Evolutionary conservation across 2,888 invertebrate species (phyloP), one percentile per base, ranked within the genome.

Genomic region (Drosophila affinis): DNA sequence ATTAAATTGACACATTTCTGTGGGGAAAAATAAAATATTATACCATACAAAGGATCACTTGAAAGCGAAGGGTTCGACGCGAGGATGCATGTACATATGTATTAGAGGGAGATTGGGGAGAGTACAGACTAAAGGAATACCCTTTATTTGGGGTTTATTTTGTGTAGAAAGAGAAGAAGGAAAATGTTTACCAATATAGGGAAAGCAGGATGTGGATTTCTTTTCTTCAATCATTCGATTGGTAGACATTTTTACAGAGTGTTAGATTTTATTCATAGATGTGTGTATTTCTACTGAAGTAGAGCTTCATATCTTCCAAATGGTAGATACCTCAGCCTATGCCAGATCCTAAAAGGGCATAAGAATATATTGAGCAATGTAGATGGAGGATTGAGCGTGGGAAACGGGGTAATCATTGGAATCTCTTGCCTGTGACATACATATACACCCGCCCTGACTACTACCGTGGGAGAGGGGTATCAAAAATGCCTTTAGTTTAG

Each of bases 1-100:
- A 75, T 68, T 68, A 61, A 74, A 61, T 65, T 53, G 53, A 71
- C 55, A 72, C 54, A 70, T 65, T 62, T 77, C 58, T 49, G 53
- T 44, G 46, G 29, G 21, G 39, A 51, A 59, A 75, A 62, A 67
- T 73, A 67, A 64, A 68, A 48, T 60, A 59, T 58, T 76, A n/a
- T 24, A 39, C 18, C 21, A 34, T 29, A 51, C 44, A 59, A 55
- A 55, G 53, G 47, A 68, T 58, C 57, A 58, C 69, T 58, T 39
- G 69, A 47, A 52, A 68, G 57, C 29, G 9, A 56, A 27, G 51
- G 49, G 39, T 44, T 49, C 55, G 68, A 51, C 49, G 56, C 46
- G 7, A 18, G 9, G 24, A 10, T 61, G 18, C 6, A 17, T 49
- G 12, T 17, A n/a, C n/a, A n/a, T n/a, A 18, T 18, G 32, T 39